Evolutionary conservation across 53 echinoderm and acorn worm species (phyloP), one percentile per base, ranked within the genome.

Genomic region (Mesocentrotus franciscanus): DNA sequence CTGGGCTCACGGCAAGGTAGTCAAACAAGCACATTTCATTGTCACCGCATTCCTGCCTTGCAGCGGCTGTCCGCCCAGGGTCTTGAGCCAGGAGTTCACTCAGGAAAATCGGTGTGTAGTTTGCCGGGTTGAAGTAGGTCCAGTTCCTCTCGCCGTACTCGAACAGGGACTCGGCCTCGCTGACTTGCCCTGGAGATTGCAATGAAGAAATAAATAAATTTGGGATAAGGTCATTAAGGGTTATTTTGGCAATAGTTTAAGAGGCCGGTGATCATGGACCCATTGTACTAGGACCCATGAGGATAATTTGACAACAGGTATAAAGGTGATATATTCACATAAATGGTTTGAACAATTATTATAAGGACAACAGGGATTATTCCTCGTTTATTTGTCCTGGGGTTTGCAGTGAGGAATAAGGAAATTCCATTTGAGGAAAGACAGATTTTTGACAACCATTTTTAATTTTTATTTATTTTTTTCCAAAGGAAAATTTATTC

Each of bases 21-120:
- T 91, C 91, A 66, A 91, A 91, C 62, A 91, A 29, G 64, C 91
- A 91, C 64, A 35, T 91, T 61, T 64, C 91, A 24, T 91, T 10
- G 55, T 61, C 66, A 22, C 91, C 91, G 24, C 91, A 91, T 6
- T 34, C 35, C 17, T 36, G 9, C 36, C 36, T 18, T 22, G 91
- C 91, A 61, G 91, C 91, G 34, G 68, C 68, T 14, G 91, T 91
- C 36, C 91, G 64, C 8, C 36, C 66, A 18, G 91, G 91, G 66
- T 91, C 91, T 11, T 64, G 33, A 0, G 64, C 90, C 5, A 64
- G 66, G 10, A 91, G 91, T 9, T 91, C 91, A 35, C 35, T 58
- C n/a, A 91, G 66, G 91, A 91, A 91, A 56, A 64, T 34, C 0
- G 91, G 91, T 9, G 66, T 66, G 33, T n/a, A 32, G 91, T 66